A percentile compares a stretch with the other conserved stretches of the same genome.
These are phyloP conservation scores for Antheraea yamamai DNA, from an alignment of 2,888 invertebrate species.

Conservation along the genomic window DNA sequence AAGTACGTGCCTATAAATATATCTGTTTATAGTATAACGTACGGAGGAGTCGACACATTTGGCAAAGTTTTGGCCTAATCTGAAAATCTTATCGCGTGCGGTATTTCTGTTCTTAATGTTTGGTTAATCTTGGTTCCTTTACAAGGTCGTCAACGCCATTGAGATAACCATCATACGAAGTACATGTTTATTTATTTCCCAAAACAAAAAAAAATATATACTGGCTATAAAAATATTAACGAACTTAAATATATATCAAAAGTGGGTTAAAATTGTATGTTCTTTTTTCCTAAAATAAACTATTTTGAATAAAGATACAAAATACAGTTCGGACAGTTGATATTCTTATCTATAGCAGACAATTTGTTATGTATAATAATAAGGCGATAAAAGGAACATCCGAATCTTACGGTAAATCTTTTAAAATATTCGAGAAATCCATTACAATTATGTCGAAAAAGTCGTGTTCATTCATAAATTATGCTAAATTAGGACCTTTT, in stretches of 20 bases:
- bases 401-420: conserved; percentile 31
- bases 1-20: background rate
- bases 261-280: background rate
- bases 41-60: background rate
- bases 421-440: conserved; percentile 24
- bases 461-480: conserved; percentile 31
- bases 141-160: conserved; percentile 42
- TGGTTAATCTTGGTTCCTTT: conserved; percentile 27
- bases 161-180: conserved; percentile 43
- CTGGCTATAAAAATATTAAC: background rate
- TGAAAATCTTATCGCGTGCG: background rate
- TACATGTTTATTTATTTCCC: conserved; percentile 23
- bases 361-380: background rate
- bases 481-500: conserved; percentile 39
- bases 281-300: background rate
- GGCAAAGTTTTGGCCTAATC: conserved; percentile 6
- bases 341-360: background rate
- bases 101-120: conserved; percentile 8
- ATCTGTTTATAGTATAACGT: background rate
- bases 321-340: background rate
- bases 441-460: conserved; percentile 28
- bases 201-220: conserved; percentile 15
- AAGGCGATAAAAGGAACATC: conserved; percentile 24
- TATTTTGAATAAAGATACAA: background rate
- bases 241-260: background rate